Base-by-base conservation (phyloP, 2,888 invertebrate species). In the Nymphalis polychloros region DNA sequence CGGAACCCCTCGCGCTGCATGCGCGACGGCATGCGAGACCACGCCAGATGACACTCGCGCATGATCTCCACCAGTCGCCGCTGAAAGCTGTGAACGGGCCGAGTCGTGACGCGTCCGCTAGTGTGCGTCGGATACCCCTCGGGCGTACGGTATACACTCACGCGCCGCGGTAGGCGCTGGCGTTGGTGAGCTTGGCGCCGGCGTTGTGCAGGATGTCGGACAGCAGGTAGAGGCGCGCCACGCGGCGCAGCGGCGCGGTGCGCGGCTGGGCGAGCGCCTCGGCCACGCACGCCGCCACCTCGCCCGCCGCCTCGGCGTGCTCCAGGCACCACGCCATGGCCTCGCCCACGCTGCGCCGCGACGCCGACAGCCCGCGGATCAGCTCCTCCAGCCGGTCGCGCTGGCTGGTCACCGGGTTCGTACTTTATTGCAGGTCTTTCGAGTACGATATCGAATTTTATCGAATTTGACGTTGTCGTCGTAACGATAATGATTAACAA, bases 251-350 rank as follows among this genome's bases (percentile, higher is more conserved):
- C 23, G 98, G 94, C 63, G 68, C 71, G 60, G 74, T 76, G 72
- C 63, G 96, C 93, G 0, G 98, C 98, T 78, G 94, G 92, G 8
- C 93, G 57, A 99, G 93, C 0, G 98, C 95, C 88, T 98, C 98
- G 2, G 96, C 94, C 68, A 99, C 95, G 86, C 98, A 98, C 75
- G 97, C 97, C 61, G 97, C 96, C 72, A 99, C 88, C 93, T 99
- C 99, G 82, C 97, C 97, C 2, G 99, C 98, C 41, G 98, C 98
- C 87, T 99, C 99, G 27, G 98, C 98, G 89, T 99, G 99, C 85
- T 99, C 98, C 72, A 99, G 96, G 88, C 99, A 99, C 94, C 98
- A 99, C 63, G 99, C 97, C 99, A 99, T 99, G 19, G 97, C 97
- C 84, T 98, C 98, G 8, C 97, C 98, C 69, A 99, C 95, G 86